phyloP scores from a whole-genome alignment of 1,140 invertebrate genomes.

The Agrilus planipennis region DNA sequence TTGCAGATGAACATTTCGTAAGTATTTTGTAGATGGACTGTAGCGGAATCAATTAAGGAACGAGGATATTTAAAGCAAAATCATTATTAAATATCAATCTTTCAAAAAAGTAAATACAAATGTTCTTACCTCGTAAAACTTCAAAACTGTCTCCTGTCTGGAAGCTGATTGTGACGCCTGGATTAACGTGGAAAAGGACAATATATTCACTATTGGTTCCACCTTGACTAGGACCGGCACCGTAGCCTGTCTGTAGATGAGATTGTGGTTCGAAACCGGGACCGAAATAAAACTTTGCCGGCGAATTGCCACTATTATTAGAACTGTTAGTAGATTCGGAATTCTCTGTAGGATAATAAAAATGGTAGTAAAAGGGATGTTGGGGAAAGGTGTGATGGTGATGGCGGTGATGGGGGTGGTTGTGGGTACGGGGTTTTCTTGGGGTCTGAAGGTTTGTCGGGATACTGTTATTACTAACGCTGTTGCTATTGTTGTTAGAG shows the following conservation, averaged over 20 bases:
- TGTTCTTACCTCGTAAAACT: conserved; percentile 48
- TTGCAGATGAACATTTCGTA: too few species aligned
- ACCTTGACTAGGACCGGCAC: conserved; percentile 19
- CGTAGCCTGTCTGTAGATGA: conserved; percentile 14
- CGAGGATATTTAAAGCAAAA: background rate
- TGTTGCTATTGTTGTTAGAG: conserved; percentile 7
- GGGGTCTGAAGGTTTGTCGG: conserved; percentile 7
- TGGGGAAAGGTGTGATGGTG: conserved; percentile 25
- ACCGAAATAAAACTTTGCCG: conserved; percentile 38
- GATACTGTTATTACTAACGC: too few species aligned
- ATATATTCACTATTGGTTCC: conserved; percentile 39
- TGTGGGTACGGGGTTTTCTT: conserved; percentile 16
- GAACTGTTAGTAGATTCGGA: conserved; percentile 10
- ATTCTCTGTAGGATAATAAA: conserved; percentile 25
- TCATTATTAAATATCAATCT: too few species aligned
- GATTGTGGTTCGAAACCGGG: conserved; percentile 39
- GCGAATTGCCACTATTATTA: conserved; percentile 16
- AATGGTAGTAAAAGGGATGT: conserved; percentile 31
- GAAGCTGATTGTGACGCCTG: conserved; percentile 54
- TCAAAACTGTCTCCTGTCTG: conserved; percentile 52
- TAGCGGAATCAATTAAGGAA: too few species aligned
- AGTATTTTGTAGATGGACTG: too few species aligned
- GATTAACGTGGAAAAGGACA: conserved; percentile 57
- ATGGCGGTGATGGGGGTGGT: conserved; percentile 23
- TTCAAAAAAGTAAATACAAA: background rate